These are phyloP conservation scores for Hydrozoanthus tunicans DNA, from an alignment of 64 coral and sea anemone species.

Conservation along the genomic window DNA sequence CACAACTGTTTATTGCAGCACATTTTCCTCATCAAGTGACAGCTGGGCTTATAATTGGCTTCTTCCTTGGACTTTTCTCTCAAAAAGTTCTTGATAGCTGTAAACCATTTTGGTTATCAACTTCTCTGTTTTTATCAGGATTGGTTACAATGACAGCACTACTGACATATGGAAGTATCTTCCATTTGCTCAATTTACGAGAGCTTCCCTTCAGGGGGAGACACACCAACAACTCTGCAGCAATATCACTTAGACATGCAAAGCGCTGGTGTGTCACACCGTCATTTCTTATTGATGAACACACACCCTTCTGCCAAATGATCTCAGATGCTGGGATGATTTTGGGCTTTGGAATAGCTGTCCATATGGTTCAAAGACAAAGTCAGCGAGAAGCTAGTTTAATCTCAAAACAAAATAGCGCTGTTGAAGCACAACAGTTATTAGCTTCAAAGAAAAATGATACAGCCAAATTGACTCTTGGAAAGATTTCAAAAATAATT, in stretches of 20 bases:
- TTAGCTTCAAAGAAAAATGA: background rate
- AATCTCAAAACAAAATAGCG: background rate
- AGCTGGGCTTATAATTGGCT: conserved; percentile 12
- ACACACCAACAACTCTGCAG: conserved; percentile 39
- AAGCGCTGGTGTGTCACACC: conserved; percentile 50
- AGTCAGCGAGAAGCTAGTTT: background rate
- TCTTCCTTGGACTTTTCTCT: background rate
- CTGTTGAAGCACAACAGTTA: background rate
- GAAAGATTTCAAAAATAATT: conserved; percentile 31
- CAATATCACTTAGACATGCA: conserved; percentile 40
- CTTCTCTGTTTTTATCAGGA: conserved; percentile 30
- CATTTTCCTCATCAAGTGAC: conserved; percentile 51
- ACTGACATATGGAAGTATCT: conserved; percentile 33
- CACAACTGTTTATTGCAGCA: conserved; percentile 25
- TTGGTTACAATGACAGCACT: background rate
- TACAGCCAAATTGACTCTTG: conserved; percentile 12
- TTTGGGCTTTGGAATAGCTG: conserved; percentile 24
- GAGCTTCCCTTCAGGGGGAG: conserved; percentile 42
- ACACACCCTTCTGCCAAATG: conserved; percentile 41
- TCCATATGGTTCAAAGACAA: conserved; percentile 8
- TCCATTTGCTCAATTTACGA: conserved; percentile 6
- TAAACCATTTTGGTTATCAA: conserved; percentile 2
- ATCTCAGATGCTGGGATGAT: conserved; percentile 17
- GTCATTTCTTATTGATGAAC: conserved; percentile 27
- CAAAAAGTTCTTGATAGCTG: conserved; percentile 2